Conservation (phyloP, 2,113 vertebrate species). For the Elaphurus davidianus region DNA sequence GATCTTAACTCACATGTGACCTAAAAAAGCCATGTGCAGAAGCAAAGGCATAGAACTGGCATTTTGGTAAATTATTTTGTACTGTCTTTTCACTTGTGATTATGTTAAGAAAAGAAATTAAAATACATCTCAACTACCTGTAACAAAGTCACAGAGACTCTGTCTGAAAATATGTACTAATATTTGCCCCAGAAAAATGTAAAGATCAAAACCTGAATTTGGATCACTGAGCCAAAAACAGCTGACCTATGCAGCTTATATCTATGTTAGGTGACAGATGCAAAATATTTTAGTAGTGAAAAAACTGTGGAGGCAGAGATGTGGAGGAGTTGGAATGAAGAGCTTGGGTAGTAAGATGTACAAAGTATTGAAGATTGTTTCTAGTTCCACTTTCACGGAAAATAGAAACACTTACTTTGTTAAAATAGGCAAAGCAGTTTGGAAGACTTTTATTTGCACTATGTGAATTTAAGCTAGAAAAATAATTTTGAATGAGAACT, state of each 20-base stretch:
- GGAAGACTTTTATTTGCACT: not conserved
- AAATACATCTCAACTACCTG: not conserved
- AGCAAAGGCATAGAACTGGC: not conserved
- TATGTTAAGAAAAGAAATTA: not conserved
- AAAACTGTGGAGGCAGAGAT: not conserved
- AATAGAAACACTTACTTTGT: not conserved
- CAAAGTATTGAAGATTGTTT: not conserved
- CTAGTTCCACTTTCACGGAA: not conserved
- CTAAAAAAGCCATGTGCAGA: not conserved
- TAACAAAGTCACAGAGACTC: not conserved
- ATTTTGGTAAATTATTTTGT: not conserved
- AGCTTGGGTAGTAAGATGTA: not conserved
- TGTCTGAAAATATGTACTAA: not conserved
- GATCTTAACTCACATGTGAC: conserved; percentile 8
- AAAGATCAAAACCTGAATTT: not conserved
- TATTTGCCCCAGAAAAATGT: not conserved
- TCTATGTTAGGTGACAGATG: not conserved
- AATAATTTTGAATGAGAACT: not conserved
- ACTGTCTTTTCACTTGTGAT: not conserved
- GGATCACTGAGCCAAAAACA: not conserved
- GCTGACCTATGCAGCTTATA: not conserved
- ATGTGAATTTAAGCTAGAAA: not conserved
- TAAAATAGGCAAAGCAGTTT: not conserved
- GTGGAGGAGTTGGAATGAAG: rapidly evolving
- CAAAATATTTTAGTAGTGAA: not conserved